phyloP scores from a whole-genome alignment of 2,113 vertebrate genomes.

The Tringa solitaria region DNA sequence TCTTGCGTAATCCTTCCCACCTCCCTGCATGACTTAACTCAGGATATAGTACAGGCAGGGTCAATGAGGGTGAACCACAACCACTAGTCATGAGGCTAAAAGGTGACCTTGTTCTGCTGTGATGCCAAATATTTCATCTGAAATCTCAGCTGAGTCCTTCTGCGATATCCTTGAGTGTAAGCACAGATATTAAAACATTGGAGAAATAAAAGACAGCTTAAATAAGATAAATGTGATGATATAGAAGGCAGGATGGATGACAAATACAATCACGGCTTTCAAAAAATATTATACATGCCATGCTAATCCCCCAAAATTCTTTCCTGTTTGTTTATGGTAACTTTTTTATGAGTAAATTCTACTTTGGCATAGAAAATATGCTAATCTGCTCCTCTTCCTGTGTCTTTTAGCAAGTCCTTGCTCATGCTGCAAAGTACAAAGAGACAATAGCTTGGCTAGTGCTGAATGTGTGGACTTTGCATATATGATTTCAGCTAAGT shows the following conservation, averaged over 20 bases:
- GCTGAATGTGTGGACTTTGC: background rate
- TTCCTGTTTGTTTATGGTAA: background rate
- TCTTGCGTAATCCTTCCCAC: background rate
- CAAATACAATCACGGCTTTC: background rate
- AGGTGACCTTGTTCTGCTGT: constrained; percentile 57
- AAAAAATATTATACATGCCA: background rate
- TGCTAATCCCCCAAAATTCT: background rate
- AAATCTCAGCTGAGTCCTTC: background rate
- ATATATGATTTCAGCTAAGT: background rate
- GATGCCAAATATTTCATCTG: background rate
- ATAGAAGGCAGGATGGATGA: background rate
- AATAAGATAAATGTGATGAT: background rate
- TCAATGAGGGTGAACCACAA: background rate
- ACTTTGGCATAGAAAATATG: background rate
- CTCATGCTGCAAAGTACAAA: background rate
- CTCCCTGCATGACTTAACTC: constrained; percentile 27
- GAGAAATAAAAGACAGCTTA: background rate
- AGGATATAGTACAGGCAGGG: background rate
- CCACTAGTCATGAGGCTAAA: constrained; percentile 40
- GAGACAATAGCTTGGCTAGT: background rate
- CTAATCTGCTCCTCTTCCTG: background rate
- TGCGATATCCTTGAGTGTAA: background rate
- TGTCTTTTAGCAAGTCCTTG: background rate
- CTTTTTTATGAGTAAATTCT: background rate
- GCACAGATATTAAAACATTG: background rate